Evolutionary conservation across 2,797 vertebrate genomes (phyloP).

Genomic region (Anolis apletophallus): DNA sequence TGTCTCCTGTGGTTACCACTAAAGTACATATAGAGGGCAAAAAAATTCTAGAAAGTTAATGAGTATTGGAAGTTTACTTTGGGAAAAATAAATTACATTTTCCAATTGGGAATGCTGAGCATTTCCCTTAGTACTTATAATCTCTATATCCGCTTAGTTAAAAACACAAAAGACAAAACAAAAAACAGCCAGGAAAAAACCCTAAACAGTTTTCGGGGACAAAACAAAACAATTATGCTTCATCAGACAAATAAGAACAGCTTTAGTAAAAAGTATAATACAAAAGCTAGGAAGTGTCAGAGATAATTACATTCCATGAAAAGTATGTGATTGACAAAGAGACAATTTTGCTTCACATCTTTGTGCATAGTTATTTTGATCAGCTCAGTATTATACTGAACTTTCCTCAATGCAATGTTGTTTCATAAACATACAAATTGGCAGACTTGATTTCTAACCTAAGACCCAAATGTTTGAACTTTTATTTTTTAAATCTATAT

Average conservation of each 20-base stretch:
- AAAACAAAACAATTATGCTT: conserved; percentile 40
- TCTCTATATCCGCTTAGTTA: conserved; percentile 3
- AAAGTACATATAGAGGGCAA: conserved; percentile 39
- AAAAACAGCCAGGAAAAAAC: conserved; percentile 1
- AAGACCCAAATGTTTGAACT: neutral
- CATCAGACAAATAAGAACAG: conserved; percentile 46
- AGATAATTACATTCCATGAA: conserved; percentile 37
- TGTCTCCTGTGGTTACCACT: conserved; percentile 36
- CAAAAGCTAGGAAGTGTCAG: conserved; percentile 37
- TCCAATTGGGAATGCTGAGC: neutral
- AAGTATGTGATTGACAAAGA: neutral
- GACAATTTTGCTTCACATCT: neutral
- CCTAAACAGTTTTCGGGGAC: neutral
- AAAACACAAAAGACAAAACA: neutral
- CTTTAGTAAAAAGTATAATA: conserved; percentile 45
- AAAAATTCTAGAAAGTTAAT: conserved; percentile 35
- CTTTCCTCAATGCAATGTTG: conserved; percentile 5
- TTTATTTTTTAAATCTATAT: neutral
- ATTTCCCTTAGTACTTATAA: conserved; percentile 26
- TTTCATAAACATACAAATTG: neutral
- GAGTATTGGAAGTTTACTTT: conserved; percentile 20
- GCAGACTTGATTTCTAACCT: conserved; percentile 16
- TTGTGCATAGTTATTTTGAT: neutral
- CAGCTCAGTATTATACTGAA: neutral
- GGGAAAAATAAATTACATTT: conserved; percentile 24